Base-by-base conservation (phyloP, 2,888 invertebrate genomes). In the Amiota mariae region DNA sequence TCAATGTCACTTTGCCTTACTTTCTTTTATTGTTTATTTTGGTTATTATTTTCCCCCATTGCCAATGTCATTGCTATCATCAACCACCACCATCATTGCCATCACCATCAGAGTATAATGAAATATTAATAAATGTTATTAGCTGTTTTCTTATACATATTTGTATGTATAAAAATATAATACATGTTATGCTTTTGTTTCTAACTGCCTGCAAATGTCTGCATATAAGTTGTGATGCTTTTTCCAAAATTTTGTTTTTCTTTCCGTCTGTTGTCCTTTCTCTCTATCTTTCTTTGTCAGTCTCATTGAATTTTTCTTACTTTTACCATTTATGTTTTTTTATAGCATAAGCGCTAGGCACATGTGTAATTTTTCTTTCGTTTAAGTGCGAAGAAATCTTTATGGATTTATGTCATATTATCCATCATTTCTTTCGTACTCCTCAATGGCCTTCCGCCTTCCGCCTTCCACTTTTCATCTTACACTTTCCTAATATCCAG, bases 71-170 rank as follows among this genome's bases (percentile, higher is more conserved):
- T 59, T 8, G 8, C 8, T 57, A 11, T 59, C 18, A 1, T 15
- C 24, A 15, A n/a, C n/a, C 4, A 10, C 18, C 18, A 11, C 57
- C 56, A 15, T 8, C 59, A 9, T 6, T 24, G 10, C 15, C n/a
- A 18, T 20, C 15, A 36, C 59, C 20, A 10, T 10, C 18, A 15
- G 18, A 18, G n/a, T 49, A 49, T 48, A 66, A 48, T 66, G 48
- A 48, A 66, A 66, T 66, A 66, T 48, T 66, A n/a, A 66, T 48
- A 9, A 66, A 66, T 48, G 66, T 66, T 48, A 48, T 48, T 48
- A 18, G 66, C 18, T 47, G n/a, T 64, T 47, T 64, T 10, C 36
- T 6, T 36, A 36, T 6, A 36, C 36, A 36, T 6, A 36, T 6
- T 6, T 6, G 6, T 6, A 36, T 36, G 6, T 6, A 36, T 36